These are phyloP conservation scores for Poeciliopsis turneri DNA, from an alignment of 2,797 vertebrate species.

Conservation along the genomic window DNA sequence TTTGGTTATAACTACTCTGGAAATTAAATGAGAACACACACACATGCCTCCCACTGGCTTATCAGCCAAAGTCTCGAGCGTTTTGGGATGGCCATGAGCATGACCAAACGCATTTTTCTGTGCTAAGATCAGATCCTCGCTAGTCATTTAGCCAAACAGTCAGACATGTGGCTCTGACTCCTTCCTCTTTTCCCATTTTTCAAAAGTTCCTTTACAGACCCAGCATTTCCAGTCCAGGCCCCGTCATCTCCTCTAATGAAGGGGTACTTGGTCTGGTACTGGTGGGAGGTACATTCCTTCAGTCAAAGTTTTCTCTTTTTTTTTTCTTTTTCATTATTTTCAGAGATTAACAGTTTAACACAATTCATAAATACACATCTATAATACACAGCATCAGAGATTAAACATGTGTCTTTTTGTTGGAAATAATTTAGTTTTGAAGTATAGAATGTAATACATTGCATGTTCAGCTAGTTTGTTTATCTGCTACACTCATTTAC, in stretches of 20 bases:
- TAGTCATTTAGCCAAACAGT: slow-evolving; percentile 48
- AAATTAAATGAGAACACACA: slow-evolving; percentile 23
- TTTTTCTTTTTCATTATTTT: slow-evolving; percentile 10
- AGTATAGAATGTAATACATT: not conserved
- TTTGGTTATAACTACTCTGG: slow-evolving; percentile 1
- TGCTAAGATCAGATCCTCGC: slow-evolving; percentile 65
- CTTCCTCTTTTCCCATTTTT: slow-evolving; percentile 57
- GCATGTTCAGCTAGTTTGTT: not conserved
- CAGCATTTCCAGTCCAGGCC: slow-evolving; percentile 39
- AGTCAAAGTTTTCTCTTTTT: not conserved
- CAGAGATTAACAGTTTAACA: not conserved
- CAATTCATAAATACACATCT: not conserved
- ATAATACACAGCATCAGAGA: not conserved
- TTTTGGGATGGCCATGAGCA: slow-evolving; percentile 56
- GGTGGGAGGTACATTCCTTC: slow-evolving; percentile 35
- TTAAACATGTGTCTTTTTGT: not conserved
- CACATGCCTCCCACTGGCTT: slow-evolving; percentile 35
- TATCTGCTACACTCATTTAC: not conserved
- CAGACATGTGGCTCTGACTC: slow-evolving; percentile 57
- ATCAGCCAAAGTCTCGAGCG: slow-evolving; percentile 53
- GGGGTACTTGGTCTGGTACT: slow-evolving; percentile 32
- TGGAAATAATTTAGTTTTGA: not conserved
- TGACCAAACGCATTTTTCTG: slow-evolving; percentile 69
- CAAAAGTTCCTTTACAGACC: slow-evolving; percentile 36
- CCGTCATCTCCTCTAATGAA: slow-evolving; percentile 31